These are phyloP conservation scores for Lutraria lutraria DNA, from an alignment of 2,888 invertebrate species.

Conservation along the genomic window DNA sequence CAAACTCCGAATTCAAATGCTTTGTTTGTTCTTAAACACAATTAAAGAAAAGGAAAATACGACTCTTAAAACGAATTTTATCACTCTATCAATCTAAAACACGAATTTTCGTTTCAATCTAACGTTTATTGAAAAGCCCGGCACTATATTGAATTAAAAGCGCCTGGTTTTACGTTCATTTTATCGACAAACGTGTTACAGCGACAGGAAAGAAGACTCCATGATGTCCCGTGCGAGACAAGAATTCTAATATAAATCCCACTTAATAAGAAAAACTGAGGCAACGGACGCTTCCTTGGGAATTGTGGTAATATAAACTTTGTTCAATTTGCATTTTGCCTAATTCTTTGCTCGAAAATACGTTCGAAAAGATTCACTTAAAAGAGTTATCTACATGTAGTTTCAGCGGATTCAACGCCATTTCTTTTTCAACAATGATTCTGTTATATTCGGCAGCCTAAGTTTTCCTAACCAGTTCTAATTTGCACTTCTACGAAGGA, in stretches of 20 bases:
- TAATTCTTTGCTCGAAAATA: background rate
- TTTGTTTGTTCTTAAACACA: background rate
- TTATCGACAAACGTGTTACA: background rate
- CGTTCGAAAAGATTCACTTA: too few relatives aligned
- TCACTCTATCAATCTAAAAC: background rate
- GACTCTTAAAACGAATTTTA: background rate
- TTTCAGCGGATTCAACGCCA: too few relatives aligned
- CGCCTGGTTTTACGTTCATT: background rate
- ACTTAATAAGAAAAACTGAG: background rate
- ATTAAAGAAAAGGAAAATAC: background rate
- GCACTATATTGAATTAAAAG: background rate
- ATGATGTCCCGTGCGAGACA: background rate
- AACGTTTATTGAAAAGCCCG: background rate
- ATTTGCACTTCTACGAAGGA: too few relatives aligned
- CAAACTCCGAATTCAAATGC: background rate
- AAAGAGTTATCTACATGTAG: too few relatives aligned
- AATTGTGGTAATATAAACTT: background rate
- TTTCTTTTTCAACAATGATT: too few relatives aligned
- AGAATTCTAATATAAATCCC: background rate
- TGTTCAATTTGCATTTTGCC: background rate
- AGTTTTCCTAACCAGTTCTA: too few relatives aligned
- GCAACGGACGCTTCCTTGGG: background rate
- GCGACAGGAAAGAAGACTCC: background rate
- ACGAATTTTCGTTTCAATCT: background rate
- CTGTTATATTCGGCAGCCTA: too few relatives aligned